Conservation (phyloP, 2,888 invertebrate species). For the Noctua comes region DNA sequence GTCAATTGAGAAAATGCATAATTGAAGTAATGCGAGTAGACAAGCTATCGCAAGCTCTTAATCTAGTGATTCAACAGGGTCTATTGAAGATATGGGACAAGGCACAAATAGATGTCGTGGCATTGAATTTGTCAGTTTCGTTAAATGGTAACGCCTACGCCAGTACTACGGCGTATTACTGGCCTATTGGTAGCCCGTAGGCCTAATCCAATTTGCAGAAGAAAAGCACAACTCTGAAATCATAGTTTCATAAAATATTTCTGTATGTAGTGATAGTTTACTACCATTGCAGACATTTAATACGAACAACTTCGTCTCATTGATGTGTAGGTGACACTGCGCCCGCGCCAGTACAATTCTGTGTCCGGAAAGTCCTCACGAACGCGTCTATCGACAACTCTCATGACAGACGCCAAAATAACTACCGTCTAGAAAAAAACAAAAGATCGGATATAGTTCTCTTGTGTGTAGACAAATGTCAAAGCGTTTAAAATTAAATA, state of each 20-base stretch:
- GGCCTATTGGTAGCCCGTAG: background rate
- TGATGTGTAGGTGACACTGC: slow-evolving; percentile 42
- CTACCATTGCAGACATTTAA: background rate
- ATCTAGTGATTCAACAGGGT: slow-evolving; percentile 4
- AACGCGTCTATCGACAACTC: slow-evolving; percentile 80
- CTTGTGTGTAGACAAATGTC: slow-evolving; percentile 79
- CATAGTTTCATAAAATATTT: background rate
- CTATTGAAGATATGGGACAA: background rate
- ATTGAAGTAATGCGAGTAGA: slow-evolving; percentile 15
- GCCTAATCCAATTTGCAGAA: background rate
- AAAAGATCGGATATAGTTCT: slow-evolving; percentile 81
- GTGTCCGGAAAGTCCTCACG: slow-evolving; percentile 76
- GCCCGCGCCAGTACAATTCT: slow-evolving; percentile 44
- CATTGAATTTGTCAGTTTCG: background rate
- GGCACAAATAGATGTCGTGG: background rate
- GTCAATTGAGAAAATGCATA: slow-evolving; percentile 28
- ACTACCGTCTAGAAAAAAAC: slow-evolving; percentile 74
- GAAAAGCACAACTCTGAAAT: background rate
- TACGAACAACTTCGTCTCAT: slow-evolving; percentile 11
- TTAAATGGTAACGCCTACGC: too few relatives aligned
- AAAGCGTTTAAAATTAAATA: slow-evolving; percentile 76
- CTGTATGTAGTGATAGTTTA: background rate
- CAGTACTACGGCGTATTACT: background rate
- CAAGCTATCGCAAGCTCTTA: slow-evolving; percentile 1
- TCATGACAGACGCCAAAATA: slow-evolving; percentile 80